These are phyloP conservation scores for Pseudochromis fuscus DNA, from an alignment of 2,797 vertebrate genomes.

Conservation along the genomic window DNA sequence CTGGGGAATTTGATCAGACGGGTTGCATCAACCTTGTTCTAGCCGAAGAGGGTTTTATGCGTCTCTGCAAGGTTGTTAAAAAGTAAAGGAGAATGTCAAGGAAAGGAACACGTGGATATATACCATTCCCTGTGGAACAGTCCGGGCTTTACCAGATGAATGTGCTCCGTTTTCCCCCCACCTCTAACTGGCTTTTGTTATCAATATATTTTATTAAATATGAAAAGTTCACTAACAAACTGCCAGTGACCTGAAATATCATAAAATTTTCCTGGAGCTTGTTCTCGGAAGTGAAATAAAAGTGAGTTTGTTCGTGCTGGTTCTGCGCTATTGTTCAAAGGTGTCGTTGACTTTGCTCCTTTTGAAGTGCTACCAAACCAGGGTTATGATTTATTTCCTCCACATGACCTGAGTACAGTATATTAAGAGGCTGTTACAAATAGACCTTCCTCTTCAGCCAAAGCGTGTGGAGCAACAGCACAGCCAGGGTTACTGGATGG, in stretches of 20 bases:
- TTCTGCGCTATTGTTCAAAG: slow-evolving; percentile 61
- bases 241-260: slow-evolving; percentile 70
- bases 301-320: slow-evolving; percentile 60
- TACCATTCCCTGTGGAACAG: slow-evolving; percentile 70
- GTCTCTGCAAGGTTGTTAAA: slow-evolving; percentile 81
- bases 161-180: slow-evolving; percentile 51
- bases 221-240: slow-evolving; percentile 74
- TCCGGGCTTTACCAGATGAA: slow-evolving; percentile 74
- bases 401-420: slow-evolving; percentile 38
- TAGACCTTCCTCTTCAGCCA: slow-evolving; percentile 32
- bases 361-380: slow-evolving; percentile 45
- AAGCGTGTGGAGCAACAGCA: slow-evolving; percentile 18
- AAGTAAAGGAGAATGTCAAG: slow-evolving; percentile 75
- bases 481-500: neutral
- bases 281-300: slow-evolving; percentile 80
- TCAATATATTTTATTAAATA: slow-evolving; percentile 79
- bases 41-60: slow-evolving; percentile 72
- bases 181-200: slow-evolving; percentile 59
- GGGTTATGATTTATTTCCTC: slow-evolving; percentile 63
- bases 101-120: slow-evolving; percentile 75
- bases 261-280: slow-evolving; percentile 81
- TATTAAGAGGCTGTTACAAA: slow-evolving; percentile 49
- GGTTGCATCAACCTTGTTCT: slow-evolving; percentile 71
- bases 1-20: slow-evolving; percentile 61
- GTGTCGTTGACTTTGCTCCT: slow-evolving; percentile 57